Percentiles rank a stretch among this genome's conserved stretches.
phyloP scores from a whole-genome alignment of 2,888 invertebrate genomes.

The Plutella xylostella region DNA sequence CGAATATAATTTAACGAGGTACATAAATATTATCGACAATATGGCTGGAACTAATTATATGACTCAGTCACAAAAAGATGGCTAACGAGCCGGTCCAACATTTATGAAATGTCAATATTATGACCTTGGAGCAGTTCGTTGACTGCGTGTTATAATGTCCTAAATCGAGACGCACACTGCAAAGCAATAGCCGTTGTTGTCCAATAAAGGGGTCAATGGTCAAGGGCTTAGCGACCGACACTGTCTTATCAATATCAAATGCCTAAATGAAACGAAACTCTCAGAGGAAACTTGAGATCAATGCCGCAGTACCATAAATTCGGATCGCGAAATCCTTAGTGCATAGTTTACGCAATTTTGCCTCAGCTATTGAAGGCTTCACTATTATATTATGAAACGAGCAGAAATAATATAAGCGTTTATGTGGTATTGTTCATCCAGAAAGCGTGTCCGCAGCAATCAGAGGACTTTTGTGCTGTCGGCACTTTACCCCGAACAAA shows the following conservation, averaged over 20 bases:
- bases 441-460: constrained; percentile 36
- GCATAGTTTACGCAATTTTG: neutral
- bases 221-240: neutral
- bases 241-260: neutral
- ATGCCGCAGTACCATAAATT: neutral
- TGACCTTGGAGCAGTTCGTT: constrained; percentile 32
- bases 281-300: neutral
- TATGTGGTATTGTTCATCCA: constrained; percentile 50
- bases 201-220: constrained; percentile 5
- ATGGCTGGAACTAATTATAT: too few relatives aligned
- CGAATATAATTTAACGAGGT: too few relatives aligned
- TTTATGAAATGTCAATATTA: constrained; percentile 42
- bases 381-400: too few relatives aligned
- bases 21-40: too few relatives aligned
- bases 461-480: constrained; percentile 33
- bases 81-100: constrained; percentile 32
- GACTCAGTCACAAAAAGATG: constrained; percentile 38
- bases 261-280: neutral
- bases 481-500: constrained; percentile 19
- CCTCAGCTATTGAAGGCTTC: neutral
- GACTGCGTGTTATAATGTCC: constrained; percentile 32
- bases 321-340: neutral
- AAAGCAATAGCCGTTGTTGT: constrained; percentile 9
- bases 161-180: constrained; percentile 20
- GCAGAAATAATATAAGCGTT: constrained; percentile 39